These are phyloP conservation scores for Crematogaster levior DNA, from an alignment of 2,888 invertebrate species.

Conservation along the genomic window DNA sequence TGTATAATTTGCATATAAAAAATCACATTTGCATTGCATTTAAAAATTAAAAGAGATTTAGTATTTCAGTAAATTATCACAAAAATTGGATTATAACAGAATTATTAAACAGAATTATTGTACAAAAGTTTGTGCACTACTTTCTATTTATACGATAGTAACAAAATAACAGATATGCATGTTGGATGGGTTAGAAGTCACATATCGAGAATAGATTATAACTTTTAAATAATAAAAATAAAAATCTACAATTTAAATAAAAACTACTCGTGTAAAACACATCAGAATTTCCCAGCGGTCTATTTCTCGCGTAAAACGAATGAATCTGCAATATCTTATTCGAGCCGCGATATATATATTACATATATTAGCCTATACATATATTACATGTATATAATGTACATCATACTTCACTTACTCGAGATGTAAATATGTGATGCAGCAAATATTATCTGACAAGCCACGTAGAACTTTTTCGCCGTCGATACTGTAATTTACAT, in stretches of 20 bases:
- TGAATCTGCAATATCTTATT: conserved; percentile 30
- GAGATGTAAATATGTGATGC: conserved; percentile 34
- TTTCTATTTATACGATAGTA: neutral
- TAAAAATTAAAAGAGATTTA: conserved; percentile 14
- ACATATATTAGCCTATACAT: neutral
- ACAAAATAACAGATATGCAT: neutral
- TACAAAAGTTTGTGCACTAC: neutral
- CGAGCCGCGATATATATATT: conserved; percentile 1
- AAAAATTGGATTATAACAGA: too few relatives aligned
- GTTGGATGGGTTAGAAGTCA: neutral
- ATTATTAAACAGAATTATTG: neutral
- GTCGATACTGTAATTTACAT: conserved; percentile 34
- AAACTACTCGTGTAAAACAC: neutral
- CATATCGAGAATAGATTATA: neutral
- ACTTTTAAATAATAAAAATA: neutral
- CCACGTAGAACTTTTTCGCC: conserved; percentile 30
- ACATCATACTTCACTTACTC: neutral
- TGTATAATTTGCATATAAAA: conserved; percentile 8
- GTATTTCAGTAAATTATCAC: conserved; percentile 4
- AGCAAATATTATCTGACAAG: conserved; percentile 46
- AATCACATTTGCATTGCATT: conserved; percentile 2
- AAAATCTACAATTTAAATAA: neutral
- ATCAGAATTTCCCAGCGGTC: neutral
- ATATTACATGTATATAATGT: neutral
- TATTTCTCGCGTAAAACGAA: neutral